These are phyloP conservation scores for Diadophis punctatus DNA, from an alignment of 2,113 vertebrate species.

Conservation along the genomic window DNA sequence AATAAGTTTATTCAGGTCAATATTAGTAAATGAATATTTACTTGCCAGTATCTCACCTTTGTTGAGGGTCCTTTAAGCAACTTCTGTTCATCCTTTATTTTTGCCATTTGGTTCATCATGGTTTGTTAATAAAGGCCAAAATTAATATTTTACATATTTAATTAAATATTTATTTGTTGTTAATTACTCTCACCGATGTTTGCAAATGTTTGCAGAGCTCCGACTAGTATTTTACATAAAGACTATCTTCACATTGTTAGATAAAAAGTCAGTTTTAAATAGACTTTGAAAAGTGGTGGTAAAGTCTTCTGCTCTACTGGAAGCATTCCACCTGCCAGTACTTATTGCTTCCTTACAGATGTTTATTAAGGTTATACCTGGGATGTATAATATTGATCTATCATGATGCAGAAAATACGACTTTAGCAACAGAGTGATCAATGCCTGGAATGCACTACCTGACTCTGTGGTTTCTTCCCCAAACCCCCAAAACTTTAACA, in stretches of 20 bases:
- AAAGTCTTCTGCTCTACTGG: background rate
- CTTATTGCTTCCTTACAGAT: background rate
- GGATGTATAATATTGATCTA: background rate
- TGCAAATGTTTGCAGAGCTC: constrained; percentile 1
- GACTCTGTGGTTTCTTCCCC: too few species aligned
- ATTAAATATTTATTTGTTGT: constrained; percentile 10
- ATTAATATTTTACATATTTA: constrained; percentile 3
- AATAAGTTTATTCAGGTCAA: background rate
- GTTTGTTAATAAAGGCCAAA: constrained; percentile 24
- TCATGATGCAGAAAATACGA: too few species aligned
- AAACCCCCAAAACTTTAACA: too few species aligned
- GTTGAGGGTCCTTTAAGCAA: background rate
- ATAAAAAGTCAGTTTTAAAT: constrained; percentile 17
- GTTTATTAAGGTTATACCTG: background rate
- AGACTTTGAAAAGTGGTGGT: background rate
- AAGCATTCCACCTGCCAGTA: background rate
- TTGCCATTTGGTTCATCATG: constrained; percentile 9
- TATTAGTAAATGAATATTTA: background rate
- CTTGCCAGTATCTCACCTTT: background rate
- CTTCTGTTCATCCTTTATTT: background rate
- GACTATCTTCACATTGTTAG: constrained; percentile 7
- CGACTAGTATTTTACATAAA: constrained; percentile 21
- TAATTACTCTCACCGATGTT: constrained; percentile 19
- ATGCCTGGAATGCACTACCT: too few species aligned
- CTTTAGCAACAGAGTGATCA: too few species aligned